These are phyloP conservation scores for Drosophila trapezifrons DNA, from an alignment of 1,140 invertebrate species.

Conservation along the genomic window DNA sequence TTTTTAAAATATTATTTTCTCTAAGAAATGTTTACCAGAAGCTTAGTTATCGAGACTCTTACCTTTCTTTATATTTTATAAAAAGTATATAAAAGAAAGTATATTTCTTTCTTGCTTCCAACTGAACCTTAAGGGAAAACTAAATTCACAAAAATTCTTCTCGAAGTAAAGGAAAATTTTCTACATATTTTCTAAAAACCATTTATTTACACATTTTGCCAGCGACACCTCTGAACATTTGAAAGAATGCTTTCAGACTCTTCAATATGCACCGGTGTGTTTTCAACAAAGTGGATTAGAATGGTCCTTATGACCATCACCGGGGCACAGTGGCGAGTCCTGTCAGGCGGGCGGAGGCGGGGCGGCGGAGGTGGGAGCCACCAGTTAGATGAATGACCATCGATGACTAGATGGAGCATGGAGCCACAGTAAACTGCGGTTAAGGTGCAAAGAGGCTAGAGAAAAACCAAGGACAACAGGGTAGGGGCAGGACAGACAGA, in stretches of 20 bases:
- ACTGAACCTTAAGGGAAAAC: not conserved
- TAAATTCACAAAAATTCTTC: not conserved
- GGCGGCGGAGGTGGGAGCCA: not conserved
- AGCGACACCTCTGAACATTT: conserved; percentile 20
- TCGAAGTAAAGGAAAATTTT: no score
- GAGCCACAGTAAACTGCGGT: conserved; percentile 65
- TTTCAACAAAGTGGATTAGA: conserved; percentile 74
- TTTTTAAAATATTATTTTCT: no score
- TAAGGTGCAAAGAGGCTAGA: conserved; percentile 53
- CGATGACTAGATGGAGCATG: conserved; percentile 57
- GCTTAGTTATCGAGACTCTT: no score
- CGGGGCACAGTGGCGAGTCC: conserved; percentile 16
- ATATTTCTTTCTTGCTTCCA: no score
- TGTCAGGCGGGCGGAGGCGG: not conserved
- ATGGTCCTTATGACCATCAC: conserved; percentile 65
- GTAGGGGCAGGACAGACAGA: not conserved
- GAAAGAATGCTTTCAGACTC: conserved; percentile 46
- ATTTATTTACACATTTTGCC: conserved; percentile 15
- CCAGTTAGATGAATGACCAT: conserved; percentile 74
- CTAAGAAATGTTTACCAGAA: no score
- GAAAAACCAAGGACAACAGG: conserved; percentile 18
- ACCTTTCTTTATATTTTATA: no score
- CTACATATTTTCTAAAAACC: conserved; percentile 1
- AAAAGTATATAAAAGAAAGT: no score
- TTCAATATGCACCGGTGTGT: conserved; percentile 68